A percentile compares a stretch with the other conserved stretches of the same genome.
Conservation (phyloP, 2,113 vertebrate genomes). For the Passer domesticus region DNA sequence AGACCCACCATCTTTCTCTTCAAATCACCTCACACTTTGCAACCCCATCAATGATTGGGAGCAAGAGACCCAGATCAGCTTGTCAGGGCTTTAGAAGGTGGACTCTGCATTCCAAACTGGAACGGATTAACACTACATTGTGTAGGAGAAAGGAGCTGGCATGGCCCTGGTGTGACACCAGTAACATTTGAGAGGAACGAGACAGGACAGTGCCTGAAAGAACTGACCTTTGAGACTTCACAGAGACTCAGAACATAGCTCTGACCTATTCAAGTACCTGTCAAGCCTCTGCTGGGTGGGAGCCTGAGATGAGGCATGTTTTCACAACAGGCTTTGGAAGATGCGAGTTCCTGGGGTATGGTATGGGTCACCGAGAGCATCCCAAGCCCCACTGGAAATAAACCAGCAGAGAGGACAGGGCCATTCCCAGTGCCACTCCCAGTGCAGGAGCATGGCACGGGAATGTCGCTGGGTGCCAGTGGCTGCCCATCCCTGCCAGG, state of each 20-base stretch:
- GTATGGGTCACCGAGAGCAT: rapidly evolving
- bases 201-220: neutral
- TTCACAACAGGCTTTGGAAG: neutral
- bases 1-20: neutral
- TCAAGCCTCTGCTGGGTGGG: neutral
- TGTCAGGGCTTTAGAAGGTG: neutral
- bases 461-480: neutral
- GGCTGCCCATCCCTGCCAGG: rapidly evolving
- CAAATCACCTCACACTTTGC: neutral
- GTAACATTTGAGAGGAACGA: neutral
- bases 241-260: neutral
- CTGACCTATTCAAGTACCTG: neutral
- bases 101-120: neutral
- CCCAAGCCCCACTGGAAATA: neutral
- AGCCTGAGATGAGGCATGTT: neutral
- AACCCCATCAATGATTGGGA: rapidly evolving
- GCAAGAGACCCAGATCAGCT: neutral
- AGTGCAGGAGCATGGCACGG: rapidly evolving
- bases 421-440: too few species aligned
- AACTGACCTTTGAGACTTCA: slow-evolving; percentile 27
- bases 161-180: neutral
- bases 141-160: neutral
- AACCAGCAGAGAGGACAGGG: neutral
- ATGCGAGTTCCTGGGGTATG: rapidly evolving
- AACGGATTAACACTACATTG: neutral